These are phyloP conservation scores for Heteropelma amictum DNA, from an alignment of 2,888 invertebrate genomes.

Conservation along the genomic window DNA sequence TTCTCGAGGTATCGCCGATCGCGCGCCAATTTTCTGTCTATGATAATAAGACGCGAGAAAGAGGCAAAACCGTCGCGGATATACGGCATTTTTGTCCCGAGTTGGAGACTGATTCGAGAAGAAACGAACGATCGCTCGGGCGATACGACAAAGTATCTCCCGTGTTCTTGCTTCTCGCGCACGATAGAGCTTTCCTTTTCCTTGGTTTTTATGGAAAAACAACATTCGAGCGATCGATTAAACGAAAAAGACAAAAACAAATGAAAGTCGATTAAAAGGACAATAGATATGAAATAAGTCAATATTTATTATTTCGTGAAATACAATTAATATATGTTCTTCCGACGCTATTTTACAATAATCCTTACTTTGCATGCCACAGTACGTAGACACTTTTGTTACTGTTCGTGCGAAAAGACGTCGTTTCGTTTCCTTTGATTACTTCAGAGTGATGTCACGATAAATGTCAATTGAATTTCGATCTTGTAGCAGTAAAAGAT, in stretches of 20 bases:
- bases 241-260: constrained; percentile 43
- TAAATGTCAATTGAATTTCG: too few species aligned
- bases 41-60: too few species aligned
- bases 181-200: constrained; percentile 39
- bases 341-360: constrained; percentile 66
- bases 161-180: too few species aligned
- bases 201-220: background rate
- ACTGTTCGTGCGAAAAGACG: too few species aligned
- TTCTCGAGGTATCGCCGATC: too few species aligned
- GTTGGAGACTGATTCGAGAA: background rate
- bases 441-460: too few species aligned
- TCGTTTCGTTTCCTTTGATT: too few species aligned
- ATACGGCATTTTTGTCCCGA: constrained; percentile 23
- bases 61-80: background rate
- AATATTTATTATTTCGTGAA: constrained; percentile 72
- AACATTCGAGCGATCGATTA: constrained; percentile 14
- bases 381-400: constrained; percentile 57
- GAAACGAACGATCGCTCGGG: too few species aligned
- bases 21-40: too few species aligned
- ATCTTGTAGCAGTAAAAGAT: too few species aligned
- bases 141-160: too few species aligned
- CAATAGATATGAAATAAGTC: constrained; percentile 72
- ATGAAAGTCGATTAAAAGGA: constrained; percentile 59
- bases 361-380: constrained; percentile 62
- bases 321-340: constrained; percentile 72